Percentiles rank a stretch among this genome's conserved stretches.
Evolutionary conservation across 2,797 vertebrate genomes (phyloP).

Genomic region (Myiotriccus ornatus): DNA sequence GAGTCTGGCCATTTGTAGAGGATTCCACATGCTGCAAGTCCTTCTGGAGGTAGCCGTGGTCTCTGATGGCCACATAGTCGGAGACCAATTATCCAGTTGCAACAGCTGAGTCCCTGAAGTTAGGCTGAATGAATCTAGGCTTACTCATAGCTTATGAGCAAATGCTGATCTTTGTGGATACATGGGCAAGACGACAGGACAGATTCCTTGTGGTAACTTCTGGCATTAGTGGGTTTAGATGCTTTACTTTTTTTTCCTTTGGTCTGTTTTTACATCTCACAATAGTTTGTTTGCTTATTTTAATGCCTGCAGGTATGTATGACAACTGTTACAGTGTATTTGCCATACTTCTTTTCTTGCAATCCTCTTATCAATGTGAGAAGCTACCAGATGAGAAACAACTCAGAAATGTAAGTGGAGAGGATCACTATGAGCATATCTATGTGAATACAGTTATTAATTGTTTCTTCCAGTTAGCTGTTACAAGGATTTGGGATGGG

Average conservation of each 20-base stretch:
- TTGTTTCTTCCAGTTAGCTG: background rate
- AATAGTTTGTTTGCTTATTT: background rate
- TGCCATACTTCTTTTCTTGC: constrained; percentile 45
- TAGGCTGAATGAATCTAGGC: background rate
- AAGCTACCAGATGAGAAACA: background rate
- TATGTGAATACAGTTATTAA: background rate
- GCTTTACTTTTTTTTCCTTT: background rate
- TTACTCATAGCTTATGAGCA: background rate
- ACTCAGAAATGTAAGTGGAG: constrained; percentile 26
- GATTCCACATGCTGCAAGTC: background rate
- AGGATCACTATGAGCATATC: background rate
- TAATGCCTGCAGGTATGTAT: background rate
- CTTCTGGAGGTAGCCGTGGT: background rate
- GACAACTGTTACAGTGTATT: background rate
- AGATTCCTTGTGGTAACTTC: background rate
- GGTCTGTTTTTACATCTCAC: background rate
- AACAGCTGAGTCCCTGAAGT: background rate
- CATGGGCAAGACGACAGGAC: background rate
- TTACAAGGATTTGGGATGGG: background rate
- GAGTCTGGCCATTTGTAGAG: fast-evolving
- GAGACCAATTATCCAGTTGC: background rate
- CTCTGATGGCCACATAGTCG: background rate
- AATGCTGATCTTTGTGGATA: background rate
- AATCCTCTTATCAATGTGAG: background rate
- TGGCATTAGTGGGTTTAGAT: background rate